These are phyloP conservation scores for Gila robusta DNA, from an alignment of 2,797 vertebrate genomes.

Conservation along the genomic window DNA sequence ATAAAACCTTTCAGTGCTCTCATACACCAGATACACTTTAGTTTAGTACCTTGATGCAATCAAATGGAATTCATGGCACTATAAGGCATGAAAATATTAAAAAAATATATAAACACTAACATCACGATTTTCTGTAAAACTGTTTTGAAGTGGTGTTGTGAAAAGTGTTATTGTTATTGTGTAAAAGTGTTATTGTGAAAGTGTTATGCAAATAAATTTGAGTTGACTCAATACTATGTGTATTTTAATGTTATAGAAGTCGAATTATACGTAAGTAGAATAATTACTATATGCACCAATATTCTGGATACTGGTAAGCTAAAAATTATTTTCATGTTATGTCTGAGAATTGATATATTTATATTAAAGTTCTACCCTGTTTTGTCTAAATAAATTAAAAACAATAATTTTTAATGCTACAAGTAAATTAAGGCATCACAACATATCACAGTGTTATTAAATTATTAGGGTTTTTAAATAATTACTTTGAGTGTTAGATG, in stretches of 20 bases:
- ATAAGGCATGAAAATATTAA: background rate
- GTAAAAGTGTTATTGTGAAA: no score
- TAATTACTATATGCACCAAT: background rate
- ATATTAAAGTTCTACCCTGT: background rate
- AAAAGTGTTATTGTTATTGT: no score
- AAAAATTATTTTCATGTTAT: background rate
- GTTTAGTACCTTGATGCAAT: slow-evolving; percentile 36
- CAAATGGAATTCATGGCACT: slow-evolving; percentile 51
- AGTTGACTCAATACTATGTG: background rate
- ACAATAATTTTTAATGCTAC: background rate
- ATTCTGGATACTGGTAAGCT: background rate
- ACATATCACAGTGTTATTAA: background rate
- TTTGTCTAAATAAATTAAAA: background rate
- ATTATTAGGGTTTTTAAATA: background rate
- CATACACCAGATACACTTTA: slow-evolving; percentile 20
- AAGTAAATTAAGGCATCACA: background rate
- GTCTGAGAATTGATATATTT: background rate
- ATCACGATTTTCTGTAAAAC: background rate
- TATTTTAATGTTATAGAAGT: background rate
- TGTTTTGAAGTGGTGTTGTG: background rate
- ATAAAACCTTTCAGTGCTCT: slow-evolving; percentile 11
- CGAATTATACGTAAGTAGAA: background rate
- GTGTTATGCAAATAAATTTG: background rate
- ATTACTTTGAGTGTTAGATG: no score
- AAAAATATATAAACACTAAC: background rate